Evolutionary conservation across 2,797 vertebrate species (phyloP), one percentile per base, ranked within the genome.

Genomic region (Diplodus sargus): DNA sequence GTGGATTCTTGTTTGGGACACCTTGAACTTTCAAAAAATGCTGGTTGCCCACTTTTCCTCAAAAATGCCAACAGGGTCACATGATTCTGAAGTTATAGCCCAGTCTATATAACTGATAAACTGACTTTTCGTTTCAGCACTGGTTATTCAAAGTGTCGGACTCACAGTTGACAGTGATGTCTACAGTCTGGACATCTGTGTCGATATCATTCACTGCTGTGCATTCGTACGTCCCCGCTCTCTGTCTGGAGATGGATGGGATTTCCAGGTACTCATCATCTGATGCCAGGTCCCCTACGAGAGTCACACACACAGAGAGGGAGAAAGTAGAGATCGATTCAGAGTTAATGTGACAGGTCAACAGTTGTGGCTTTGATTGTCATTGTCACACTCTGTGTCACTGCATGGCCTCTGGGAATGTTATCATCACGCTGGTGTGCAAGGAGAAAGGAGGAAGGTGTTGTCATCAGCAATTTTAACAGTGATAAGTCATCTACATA

Each of bases 161-260:
- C 95, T 95, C 88, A 96, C 95, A 96, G 92, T 95, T 96, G 73
- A 96, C 94, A 1, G 91, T 94, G 87, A 96, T 90, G 85, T 94
- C 91, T 16, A 96, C 81, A 1, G 92, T 95, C 91, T 95, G 92
- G 63, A 86, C 83, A 39, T 95, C 95, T 49, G 91, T 79, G 74
- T 93, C 94, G 51, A 95, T 95, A n/a, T 95, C 94, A 22, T 96
- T 96, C 80, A 92, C 85, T n/a, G 95, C 95, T 42, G 91, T 93
- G 90, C 95, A 96, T 84, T 95, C 94, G 18, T 96, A 96, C 4
- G 87, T 90, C 77, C 95, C 95, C 0, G 95, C 95, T 85, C 85
- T 90, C 70, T 94, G 90, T 87, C 95, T 92, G 91, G 87, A 89
- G 89, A 96, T 94, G 28, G 91, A 90, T 7, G 92, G 91, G 80